Evolutionary conservation across 2,113 vertebrate genomes (phyloP), one percentile per base, ranked within the genome.

Genomic region (Menidia beryllina): DNA sequence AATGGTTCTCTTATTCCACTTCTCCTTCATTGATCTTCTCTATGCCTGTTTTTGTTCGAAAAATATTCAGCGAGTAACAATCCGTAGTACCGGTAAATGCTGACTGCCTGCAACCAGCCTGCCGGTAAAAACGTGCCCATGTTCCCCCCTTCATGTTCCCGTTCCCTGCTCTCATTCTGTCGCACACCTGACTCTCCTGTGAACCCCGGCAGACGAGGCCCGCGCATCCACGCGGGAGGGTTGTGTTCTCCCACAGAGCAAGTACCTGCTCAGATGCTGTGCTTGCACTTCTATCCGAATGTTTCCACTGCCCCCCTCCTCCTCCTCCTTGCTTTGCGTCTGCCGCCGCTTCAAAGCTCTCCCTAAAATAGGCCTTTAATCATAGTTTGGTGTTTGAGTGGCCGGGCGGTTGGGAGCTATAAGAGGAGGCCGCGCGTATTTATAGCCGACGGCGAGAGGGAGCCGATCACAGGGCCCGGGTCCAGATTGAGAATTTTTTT

Each of bases 311-410:
- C 77, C 77, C 52, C 57, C 54, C 67, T 66, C 75, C 74, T 59
- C 56, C 77, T 81, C 72, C 62, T 51, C 77, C 67, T 58, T 69
- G n/a, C 51, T 79, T 57, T 2, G 30, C 53, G 65, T 85, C 73
- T 57, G 78, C 74, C 68, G 49, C 82, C 61, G 80, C 91, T 91
- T 93, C 90, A 93, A 94, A 93, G 89, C 67, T 30, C 60, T 68
- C 68, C 83, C 70, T 72, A 90, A 93, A 93, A 93, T 93, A 94
- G 92, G 50, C 79, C 77, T 91, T 91, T 94, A 94, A 94, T 94
- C 90, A 92, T 85, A 91, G 91, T 87, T 88, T 87, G 88, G 84
- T 85, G 90, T 89, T 84, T 63, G 69, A 81, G 90, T 71, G 82
- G 86, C 75, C 72, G 55, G 34, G 88, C 39, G 91, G 91, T 91